Conservation (phyloP, 2,113 vertebrate genomes). For the Takifugu flavidus region DNA sequence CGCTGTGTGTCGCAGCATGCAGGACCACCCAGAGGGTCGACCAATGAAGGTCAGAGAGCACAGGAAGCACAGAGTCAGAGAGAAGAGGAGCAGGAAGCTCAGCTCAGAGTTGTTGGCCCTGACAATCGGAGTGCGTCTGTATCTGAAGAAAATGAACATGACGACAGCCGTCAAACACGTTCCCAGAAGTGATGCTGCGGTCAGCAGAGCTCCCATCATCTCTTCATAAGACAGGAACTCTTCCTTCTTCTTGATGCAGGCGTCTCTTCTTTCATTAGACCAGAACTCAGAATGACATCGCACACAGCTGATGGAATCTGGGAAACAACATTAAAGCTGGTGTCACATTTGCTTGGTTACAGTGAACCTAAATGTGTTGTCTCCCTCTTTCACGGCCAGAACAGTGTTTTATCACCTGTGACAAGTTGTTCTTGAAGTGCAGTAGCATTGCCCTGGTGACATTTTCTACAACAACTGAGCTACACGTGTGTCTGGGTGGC, state of each 20-base stretch:
- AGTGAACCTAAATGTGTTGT: too few relatives aligned
- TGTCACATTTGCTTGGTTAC: neutral
- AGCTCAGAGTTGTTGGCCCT: constrained; percentile 71
- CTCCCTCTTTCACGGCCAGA: too few relatives aligned
- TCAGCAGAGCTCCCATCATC: constrained; percentile 63
- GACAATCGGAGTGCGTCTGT: constrained; percentile 74
- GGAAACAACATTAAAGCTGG: constrained; percentile 4
- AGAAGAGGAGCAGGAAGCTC: constrained; percentile 65
- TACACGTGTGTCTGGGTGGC: too few relatives aligned
- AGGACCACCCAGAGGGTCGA: constrained; percentile 74
- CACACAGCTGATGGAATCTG: constrained; percentile 68
- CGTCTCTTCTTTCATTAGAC: constrained; percentile 60
- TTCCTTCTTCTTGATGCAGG: constrained; percentile 57
- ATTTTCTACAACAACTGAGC: too few relatives aligned
- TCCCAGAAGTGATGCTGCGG: constrained; percentile 55
- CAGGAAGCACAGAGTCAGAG: constrained; percentile 73
- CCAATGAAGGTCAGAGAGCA: constrained; percentile 73
- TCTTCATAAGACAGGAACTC: constrained; percentile 66
- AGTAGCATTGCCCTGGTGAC: too few relatives aligned
- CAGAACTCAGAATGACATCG: constrained; percentile 65
- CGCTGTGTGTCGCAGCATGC: constrained; percentile 72
- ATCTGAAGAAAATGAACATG: constrained; percentile 59
- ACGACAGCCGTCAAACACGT: constrained; percentile 50
- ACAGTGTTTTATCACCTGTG: neutral
- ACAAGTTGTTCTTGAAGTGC: neutral